Base-by-base conservation (phyloP, 2,888 invertebrate species). In the Folsomia manolachei region DNA sequence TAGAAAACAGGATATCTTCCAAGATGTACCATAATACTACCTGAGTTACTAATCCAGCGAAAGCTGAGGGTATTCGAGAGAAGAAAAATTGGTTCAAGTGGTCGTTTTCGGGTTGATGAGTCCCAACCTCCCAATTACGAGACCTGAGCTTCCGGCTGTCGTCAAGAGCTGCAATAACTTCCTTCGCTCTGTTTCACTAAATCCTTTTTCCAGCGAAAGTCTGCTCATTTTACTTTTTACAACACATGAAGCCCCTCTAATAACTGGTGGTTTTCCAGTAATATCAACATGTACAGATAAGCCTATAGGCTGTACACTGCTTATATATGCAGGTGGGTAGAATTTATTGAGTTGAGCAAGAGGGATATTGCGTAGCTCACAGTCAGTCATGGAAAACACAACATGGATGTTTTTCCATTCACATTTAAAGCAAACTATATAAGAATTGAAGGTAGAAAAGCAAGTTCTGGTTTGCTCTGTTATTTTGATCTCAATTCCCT, bases 101-200 rank as follows among this genome's bases (percentile, higher is more conserved):
- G 75, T 76, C 78, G 75, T 78, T 77, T 75, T 74, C 72, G 70
- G 74, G 72, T 75, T 77, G 78, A 79, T 79, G 77, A 79, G 78
- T 79, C 75, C 77, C 77, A 75, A 73, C 77, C 75, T 75, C 77
- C 74, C 78, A 79, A 79, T 79, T 79, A 78, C n/a, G n/a, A n/a
- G 78, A 69, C 74, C 73, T 71, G 74, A 73, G 76, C 75, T 75
- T 75, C 75, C 75, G 74, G 72, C 72, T 70, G 67, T 71, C 71
- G 70, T 72, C 69, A 69, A 72, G 60, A 61, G 67, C 63, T 14
- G 63, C 70, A 73, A 69, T 71, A 67, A 66, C 71, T 65, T 51
- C 7, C 7, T 27, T 60, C 27, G 56, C 27, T 60, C 21, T 23
- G 19, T n/a, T 23, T 63, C 51, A 25, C 69, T 69, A 69, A 69